A percentile compares a stretch with the other conserved stretches of the same genome.
Conservation (phyloP, 2,113 vertebrate genomes). For the Grammomys dolichurus region DNA sequence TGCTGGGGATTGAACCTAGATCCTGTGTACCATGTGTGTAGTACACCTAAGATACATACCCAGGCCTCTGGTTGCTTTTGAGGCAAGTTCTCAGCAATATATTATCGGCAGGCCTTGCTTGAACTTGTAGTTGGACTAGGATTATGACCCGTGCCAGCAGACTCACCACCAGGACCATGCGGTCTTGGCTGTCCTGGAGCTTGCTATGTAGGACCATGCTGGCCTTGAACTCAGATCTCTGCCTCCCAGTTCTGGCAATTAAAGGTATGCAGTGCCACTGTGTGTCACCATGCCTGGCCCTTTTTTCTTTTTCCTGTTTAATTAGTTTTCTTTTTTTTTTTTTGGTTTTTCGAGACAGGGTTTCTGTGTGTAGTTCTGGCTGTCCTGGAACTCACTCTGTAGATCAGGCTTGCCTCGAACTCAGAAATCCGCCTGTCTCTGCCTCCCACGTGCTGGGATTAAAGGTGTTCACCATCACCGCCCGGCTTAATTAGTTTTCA, state of each 20-base stretch:
- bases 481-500: not conserved
- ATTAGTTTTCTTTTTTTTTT: not conserved
- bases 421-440: no score
- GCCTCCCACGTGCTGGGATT: no score
- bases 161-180: no score
- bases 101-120: not conserved
- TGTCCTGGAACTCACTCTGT: no score
- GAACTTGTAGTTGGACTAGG: not conserved
- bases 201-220: not conserved
- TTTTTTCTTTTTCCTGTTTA: not conserved
- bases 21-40: not conserved
- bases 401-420: no score
- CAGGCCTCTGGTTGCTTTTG: not conserved
- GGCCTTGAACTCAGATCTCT: not conserved
- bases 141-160: not conserved
- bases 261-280: not conserved
- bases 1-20: not conserved
- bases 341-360: no score
- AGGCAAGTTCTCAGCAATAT: not conserved
- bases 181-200: no score
- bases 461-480: no score
- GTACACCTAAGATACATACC: not conserved
- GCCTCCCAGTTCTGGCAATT: not conserved
- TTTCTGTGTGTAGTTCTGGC: no score
- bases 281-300: not conserved